Evolutionary conservation across 2,888 invertebrate species (phyloP).

Genomic region (Heliconius hortense): DNA sequence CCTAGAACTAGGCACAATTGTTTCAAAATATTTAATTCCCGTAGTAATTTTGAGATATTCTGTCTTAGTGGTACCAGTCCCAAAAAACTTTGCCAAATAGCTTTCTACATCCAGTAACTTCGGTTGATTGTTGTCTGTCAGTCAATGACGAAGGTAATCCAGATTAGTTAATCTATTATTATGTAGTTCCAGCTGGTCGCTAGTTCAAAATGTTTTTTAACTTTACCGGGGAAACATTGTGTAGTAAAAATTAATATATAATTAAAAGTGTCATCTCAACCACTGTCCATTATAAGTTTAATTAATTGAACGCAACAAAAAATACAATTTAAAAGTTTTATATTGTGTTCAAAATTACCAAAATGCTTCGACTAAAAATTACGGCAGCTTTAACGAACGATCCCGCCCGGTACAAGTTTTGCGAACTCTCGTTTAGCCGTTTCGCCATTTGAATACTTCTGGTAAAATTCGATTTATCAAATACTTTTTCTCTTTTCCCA

Average conservation of each 20-base stretch:
- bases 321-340: constrained; percentile 9
- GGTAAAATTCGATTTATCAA: constrained; percentile 8
- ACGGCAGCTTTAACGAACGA: not conserved
- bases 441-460: not conserved
- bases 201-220: not conserved
- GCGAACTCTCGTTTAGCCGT: constrained; percentile 13
- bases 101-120: no score
- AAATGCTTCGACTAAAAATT: constrained; percentile 4
- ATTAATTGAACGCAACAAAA: not conserved
- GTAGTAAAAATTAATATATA: not conserved
- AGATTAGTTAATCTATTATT: no score
- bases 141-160: no score
- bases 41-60: no score
- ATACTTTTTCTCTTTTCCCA: not conserved
- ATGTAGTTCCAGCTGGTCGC: no score
- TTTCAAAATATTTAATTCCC: no score
- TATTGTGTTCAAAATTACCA: constrained; percentile 1
- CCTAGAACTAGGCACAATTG: no score
- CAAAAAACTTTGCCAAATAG: no score
- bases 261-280: not conserved
- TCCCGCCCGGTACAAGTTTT: not conserved
- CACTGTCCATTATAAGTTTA: not conserved
- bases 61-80: no score
- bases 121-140: no score
- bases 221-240: not conserved